Evolutionary conservation across 1,140 invertebrate genomes (phyloP), one percentile per base, ranked within the genome.

Genomic region (Bombus superbus): DNA sequence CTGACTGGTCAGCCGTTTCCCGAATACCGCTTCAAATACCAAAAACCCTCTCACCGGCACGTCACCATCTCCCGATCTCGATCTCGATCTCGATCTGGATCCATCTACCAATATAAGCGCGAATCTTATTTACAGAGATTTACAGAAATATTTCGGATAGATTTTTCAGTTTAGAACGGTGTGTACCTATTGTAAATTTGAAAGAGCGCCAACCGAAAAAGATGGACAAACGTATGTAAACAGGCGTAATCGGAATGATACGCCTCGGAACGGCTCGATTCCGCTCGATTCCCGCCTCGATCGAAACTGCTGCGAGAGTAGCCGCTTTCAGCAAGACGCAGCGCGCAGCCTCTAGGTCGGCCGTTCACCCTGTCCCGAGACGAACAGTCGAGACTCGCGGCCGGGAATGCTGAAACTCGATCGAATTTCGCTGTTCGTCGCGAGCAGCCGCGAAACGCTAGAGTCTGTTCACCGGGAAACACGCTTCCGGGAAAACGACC

Each of bases 321-420:
- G 88, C 84, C 87, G 81, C 88, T 93, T 90, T 90, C 87, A 87
- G 89, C 87, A 86, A 91, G 91, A 92, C 91, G 92, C 91, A 92
- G 92, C 90, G 91, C 90, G 89, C 91, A 95, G 94, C 94, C 94
- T 95, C 94, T 95, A 95, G 94, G 94, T 95, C 94, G 94, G 94
- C 85, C 94, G 94, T 95, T 95, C 94, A 95, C 94, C 94, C 94
- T 94, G 92, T 93, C 89, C 91, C 87, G 90, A 76, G 83, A 88
- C 86, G 88, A 89, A 85, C 85, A 53, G 77, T 81, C 62, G 62
- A 75, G 64, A 85, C 77, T 84, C 87, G 85, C 82, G 86, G 47
- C 83, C 89, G 79, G 75, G 78, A 90, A 86, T 85, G 85, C 78
- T 88, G 71, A 88, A 91, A 86, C 81, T 83, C 86, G 90, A 91